Evolutionary conservation across 2,113 vertebrate species (phyloP).

Genomic region (Beaufortia kweichowensis): DNA sequence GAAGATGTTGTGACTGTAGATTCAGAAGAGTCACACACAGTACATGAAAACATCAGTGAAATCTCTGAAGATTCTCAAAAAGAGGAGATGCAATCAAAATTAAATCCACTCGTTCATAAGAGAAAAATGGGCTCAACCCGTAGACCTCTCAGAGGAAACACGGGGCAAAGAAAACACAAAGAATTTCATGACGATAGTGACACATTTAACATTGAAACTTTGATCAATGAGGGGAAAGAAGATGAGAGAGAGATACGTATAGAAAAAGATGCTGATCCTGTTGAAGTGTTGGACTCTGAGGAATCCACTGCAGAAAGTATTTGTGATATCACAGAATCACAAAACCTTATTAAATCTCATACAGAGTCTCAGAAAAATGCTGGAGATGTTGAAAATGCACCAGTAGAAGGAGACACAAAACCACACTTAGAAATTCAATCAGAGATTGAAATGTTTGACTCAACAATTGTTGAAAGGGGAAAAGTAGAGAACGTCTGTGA

Average conservation of each 20-base stretch:
- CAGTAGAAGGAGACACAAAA: background rate
- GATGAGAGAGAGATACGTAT: background rate
- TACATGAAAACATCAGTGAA: background rate
- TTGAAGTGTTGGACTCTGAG: background rate
- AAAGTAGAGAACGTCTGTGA: background rate
- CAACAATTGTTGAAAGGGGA: background rate
- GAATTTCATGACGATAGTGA: background rate
- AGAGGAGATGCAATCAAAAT: background rate
- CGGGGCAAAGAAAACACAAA: background rate
- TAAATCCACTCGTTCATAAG: constrained; percentile 17
- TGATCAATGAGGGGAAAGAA: background rate
- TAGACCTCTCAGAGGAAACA: constrained; percentile 7
- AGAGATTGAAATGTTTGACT: too few species aligned
- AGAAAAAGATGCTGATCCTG: background rate
- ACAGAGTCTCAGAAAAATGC: background rate
- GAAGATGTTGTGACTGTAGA: background rate
- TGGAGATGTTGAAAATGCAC: background rate
- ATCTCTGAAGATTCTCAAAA: background rate
- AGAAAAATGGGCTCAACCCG: constrained; percentile 39
- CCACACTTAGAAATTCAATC: background rate
- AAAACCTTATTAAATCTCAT: background rate
- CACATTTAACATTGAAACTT: background rate
- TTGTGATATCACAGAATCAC: background rate
- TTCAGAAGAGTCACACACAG: background rate
- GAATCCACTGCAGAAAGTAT: background rate